These are phyloP conservation scores for Taxidea taxus DNA, from an alignment of 2,113 vertebrate species.

Conservation along the genomic window DNA sequence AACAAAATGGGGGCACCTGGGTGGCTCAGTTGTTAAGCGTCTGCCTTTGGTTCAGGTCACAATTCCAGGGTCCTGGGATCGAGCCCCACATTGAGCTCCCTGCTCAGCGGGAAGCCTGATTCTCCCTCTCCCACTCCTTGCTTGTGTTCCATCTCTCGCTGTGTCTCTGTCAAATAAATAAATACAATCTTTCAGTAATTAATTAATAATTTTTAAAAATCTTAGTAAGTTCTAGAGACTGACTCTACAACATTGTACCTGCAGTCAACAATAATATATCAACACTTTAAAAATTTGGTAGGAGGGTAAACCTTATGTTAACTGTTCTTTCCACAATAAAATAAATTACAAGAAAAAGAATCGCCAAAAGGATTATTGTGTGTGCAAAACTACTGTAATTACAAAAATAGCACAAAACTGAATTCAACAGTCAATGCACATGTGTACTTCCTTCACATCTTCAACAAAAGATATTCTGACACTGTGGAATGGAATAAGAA, in stretches of 20 bases:
- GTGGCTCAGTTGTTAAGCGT: too few relatives aligned
- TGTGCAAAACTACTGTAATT: background rate
- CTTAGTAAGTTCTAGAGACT: background rate
- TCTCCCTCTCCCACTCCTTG: too few relatives aligned
- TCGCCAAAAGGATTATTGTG: background rate
- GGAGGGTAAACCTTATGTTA: background rate
- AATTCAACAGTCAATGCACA: slow-evolving; percentile 91
- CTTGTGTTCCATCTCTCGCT: too few relatives aligned
- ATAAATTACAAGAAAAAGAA: background rate
- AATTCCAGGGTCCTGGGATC: too few relatives aligned
- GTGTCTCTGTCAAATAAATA: too few relatives aligned
- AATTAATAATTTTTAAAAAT: background rate
- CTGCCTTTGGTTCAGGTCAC: too few relatives aligned
- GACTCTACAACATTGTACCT: background rate
- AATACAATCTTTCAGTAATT: too few relatives aligned
- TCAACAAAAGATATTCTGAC: slow-evolving; percentile 81
- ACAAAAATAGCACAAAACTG: slow-evolving; percentile 87
- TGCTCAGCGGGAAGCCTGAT: too few relatives aligned
- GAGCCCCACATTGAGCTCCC: too few relatives aligned
- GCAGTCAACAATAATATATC: background rate
- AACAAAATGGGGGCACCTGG: too few relatives aligned
- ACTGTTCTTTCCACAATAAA: background rate
- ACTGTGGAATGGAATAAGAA: slow-evolving; percentile 81
- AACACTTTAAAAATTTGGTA: background rate
- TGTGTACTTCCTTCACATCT: slow-evolving; percentile 88